phyloP scores from a whole-genome alignment of 2,113 vertebrate species.

The Mus musculus region DNA sequence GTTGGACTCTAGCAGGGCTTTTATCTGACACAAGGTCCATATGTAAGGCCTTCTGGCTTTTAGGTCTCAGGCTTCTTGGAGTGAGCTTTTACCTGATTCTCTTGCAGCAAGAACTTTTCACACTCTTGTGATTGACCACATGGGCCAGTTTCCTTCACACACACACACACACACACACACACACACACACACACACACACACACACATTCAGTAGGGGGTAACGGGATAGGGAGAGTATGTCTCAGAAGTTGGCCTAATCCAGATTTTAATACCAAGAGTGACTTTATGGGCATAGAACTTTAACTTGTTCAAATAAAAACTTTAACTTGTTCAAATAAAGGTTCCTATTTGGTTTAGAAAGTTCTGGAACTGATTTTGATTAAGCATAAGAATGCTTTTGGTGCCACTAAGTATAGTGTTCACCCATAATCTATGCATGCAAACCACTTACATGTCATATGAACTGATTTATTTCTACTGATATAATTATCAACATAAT shows the following conservation, averaged over 20 bases:
- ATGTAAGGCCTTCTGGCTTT: not conserved
- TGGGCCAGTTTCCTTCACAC: not conserved
- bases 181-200: not conserved
- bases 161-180: no score
- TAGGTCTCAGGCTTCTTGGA: not conserved
- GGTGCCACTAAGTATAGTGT: not conserved
- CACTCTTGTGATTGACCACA: not conserved
- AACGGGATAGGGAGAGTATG: not conserved
- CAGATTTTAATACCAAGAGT: not conserved
- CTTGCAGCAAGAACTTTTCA: not conserved
- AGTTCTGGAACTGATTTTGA: no score
- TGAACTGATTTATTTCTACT: not conserved
- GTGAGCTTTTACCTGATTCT: not conserved
- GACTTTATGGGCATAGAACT: not conserved
- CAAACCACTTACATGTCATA: not conserved
- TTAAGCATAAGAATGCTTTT: not conserved
- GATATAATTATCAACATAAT: not conserved
- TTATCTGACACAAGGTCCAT: not conserved
- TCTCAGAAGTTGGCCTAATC: not conserved
- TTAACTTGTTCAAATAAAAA: not conserved
- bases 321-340: no score
- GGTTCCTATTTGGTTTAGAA: no score
- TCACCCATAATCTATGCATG: not conserved
- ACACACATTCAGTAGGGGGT: no score
- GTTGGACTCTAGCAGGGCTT: not conserved